These are phyloP conservation scores for Lagopus muta DNA, from an alignment of 2,113 vertebrate species.

Conservation along the genomic window DNA sequence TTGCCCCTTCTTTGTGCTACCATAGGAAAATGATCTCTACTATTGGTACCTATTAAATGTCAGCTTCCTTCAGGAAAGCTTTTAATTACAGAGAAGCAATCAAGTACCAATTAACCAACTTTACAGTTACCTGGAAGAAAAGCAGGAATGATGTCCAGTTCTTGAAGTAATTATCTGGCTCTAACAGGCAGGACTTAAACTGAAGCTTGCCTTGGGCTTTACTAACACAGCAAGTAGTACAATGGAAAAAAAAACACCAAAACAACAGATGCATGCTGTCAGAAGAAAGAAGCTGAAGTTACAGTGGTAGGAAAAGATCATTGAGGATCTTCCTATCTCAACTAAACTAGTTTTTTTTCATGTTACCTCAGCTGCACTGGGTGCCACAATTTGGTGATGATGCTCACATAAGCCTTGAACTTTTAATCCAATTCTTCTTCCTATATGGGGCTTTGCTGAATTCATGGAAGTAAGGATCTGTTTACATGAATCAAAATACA, in stretches of 20 bases:
- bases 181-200: background rate
- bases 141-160: background rate
- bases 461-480: background rate
- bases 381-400: background rate
- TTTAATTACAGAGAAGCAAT: background rate
- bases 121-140: background rate
- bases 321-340: background rate
- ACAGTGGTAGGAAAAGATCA: background rate
- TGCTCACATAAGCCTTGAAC: background rate
- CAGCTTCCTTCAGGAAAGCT: background rate
- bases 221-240: background rate
- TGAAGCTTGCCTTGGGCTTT: background rate
- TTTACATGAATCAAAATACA: background rate
- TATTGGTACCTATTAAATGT: background rate
- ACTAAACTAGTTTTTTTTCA: background rate
- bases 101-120: conserved; percentile 12
- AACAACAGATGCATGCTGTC: background rate
- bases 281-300: background rate
- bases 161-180: background rate
- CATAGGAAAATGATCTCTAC: background rate
- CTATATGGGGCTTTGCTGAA: background rate
- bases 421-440: background rate
- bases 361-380: background rate
- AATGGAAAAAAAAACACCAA: background rate
- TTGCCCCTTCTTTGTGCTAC: background rate